Conservation (phyloP, 1,140 invertebrate genomes). For the Drosophila setifemur region DNA sequence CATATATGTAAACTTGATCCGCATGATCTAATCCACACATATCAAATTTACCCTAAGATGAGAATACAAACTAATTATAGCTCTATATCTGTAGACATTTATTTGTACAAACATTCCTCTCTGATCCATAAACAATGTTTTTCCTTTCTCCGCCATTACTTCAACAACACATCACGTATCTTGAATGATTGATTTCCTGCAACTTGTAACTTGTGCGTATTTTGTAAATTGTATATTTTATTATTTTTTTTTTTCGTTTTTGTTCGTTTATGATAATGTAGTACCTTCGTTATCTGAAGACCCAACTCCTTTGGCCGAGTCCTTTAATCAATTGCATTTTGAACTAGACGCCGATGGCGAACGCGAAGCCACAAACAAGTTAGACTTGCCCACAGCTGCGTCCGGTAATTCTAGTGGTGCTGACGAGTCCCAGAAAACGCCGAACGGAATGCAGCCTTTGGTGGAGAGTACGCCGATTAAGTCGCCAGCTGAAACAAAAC, state of each 20-base stretch:
- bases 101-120: constrained; percentile 14
- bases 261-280: constrained; percentile 41
- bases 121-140: constrained; percentile 16
- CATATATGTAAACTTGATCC: constrained; percentile 4
- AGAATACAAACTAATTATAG: constrained; percentile 1
- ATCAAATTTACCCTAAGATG: not conserved
- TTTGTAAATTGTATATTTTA: constrained; percentile 28
- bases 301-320: constrained; percentile 81
- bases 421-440: constrained; percentile 61
- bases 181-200: constrained; percentile 28
- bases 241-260: constrained; percentile 18
- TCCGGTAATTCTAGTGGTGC: constrained; percentile 4
- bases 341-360: constrained; percentile 73
- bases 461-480: constrained; percentile 38
- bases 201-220: constrained; percentile 42
- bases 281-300: constrained; percentile 82
- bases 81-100: constrained; percentile 9
- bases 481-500: constrained; percentile 2
- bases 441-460: constrained; percentile 46
- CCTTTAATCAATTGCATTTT: constrained; percentile 79
- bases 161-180: constrained; percentile 27
- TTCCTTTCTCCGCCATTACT: constrained; percentile 11
- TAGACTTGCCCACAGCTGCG: constrained; percentile 25
- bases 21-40: constrained; percentile 16
- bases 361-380: constrained; percentile 23